Percentiles rank a stretch among this genome's conserved stretches.
Conservation (phyloP, 2,888 invertebrate genomes). For the Ectemnius cavifrons region DNA sequence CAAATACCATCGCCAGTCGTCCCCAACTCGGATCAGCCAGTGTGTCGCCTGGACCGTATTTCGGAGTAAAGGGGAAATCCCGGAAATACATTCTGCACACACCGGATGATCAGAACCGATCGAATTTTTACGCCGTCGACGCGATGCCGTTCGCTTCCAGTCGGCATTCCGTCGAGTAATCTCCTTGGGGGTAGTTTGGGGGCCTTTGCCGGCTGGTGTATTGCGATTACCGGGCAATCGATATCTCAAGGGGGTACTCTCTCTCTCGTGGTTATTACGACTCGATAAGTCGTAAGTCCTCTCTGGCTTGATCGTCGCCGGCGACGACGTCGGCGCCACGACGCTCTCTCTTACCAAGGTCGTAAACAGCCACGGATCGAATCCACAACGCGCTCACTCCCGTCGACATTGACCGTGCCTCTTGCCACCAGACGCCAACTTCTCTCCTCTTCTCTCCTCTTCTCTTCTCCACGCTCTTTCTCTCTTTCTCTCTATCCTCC, state of each 20-base stretch:
- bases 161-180: too few relatives aligned
- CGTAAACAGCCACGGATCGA: conserved; percentile 7
- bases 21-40: not conserved
- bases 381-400: not conserved
- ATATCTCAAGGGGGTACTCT: not conserved
- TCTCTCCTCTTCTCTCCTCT: not conserved
- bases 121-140: too few relatives aligned
- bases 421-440: not conserved
- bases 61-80: too few relatives aligned
- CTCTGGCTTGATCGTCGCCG: not conserved
- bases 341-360: conserved; percentile 11
- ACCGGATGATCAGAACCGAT: too few relatives aligned
- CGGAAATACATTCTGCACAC: too few relatives aligned
- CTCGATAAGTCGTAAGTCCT: conserved; percentile 1
- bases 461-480: not conserved
- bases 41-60: too few relatives aligned
- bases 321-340: not conserved
- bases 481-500: not conserved
- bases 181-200: too few relatives aligned
- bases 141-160: too few relatives aligned
- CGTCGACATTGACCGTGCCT: conserved; percentile 10
- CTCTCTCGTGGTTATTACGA: conserved; percentile 2
- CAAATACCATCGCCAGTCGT: not conserved
- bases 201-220: too few relatives aligned
- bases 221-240: conserved; percentile 3